Evolutionary conservation across 2,113 vertebrate species (phyloP).

Genomic region (Phylloscopus whistleri): DNA sequence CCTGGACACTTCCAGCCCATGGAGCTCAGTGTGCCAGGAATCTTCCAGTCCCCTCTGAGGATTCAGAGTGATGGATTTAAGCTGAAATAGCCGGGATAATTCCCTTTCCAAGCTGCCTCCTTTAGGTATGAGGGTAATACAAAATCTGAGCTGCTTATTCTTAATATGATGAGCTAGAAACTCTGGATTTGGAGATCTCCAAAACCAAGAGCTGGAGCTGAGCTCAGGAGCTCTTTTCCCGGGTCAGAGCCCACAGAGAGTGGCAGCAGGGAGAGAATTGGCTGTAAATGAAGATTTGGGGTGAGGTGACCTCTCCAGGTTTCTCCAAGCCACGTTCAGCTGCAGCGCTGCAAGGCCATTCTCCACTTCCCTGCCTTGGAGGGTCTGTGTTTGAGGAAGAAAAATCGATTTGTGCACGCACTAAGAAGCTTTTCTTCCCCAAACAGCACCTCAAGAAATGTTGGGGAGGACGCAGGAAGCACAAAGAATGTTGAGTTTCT

Average conservation of each 20-base stretch:
- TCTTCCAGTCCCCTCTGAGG: background rate
- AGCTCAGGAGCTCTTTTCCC: background rate
- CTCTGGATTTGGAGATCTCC: background rate
- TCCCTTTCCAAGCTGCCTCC: background rate
- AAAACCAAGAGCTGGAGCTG: background rate
- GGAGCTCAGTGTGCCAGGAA: background rate
- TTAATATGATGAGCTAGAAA: background rate
- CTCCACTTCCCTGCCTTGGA: background rate
- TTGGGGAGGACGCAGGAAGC: background rate
- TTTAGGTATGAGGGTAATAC: background rate
- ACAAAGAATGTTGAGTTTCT: background rate
- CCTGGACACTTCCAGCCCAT: background rate
- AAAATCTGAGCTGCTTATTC: background rate
- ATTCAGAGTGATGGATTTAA: background rate
- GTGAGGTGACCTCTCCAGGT: background rate
- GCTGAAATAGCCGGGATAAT: background rate
- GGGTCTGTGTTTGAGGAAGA: background rate
- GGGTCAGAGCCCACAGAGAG: background rate
- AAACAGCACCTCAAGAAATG: background rate
- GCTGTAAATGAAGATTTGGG: background rate
- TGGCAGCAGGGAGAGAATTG: background rate
- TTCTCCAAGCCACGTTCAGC: background rate
- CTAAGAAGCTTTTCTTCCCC: background rate
- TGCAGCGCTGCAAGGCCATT: background rate
- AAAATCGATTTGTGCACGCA: fast-evolving